Evolutionary conservation across 2,797 vertebrate genomes (phyloP).

Genomic region (Sphenodon punctatus): DNA sequence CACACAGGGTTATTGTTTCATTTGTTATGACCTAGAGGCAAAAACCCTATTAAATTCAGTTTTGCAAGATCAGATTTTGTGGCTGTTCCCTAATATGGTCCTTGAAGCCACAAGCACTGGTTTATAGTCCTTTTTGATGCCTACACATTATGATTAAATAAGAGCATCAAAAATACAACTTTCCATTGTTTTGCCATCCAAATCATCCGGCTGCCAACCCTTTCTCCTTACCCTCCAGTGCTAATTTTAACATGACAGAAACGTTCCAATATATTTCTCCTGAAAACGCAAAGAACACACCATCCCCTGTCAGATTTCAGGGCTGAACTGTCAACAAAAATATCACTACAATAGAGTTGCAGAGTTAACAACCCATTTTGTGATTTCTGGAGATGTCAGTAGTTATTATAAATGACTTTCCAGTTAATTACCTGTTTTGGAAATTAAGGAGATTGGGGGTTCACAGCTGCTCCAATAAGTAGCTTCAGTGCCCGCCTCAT

Average conservation of each 20-base stretch:
- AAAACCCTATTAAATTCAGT: not conserved
- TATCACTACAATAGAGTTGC: slow-evolving; percentile 45
- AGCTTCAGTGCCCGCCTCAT: slow-evolving; percentile 61
- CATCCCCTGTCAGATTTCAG: slow-evolving; percentile 38
- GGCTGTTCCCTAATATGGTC: not conserved
- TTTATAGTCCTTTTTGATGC: not conserved
- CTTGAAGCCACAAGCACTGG: not conserved
- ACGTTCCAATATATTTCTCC: slow-evolving; percentile 33
- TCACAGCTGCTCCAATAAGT: slow-evolving; percentile 73
- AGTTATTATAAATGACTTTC: slow-evolving; percentile 77
- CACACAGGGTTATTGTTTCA: too few relatives aligned
- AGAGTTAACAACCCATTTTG: slow-evolving; percentile 66
- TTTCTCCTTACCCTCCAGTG: not conserved
- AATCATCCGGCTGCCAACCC: not conserved
- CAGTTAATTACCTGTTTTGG: slow-evolving; percentile 77
- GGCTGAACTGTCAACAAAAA: slow-evolving; percentile 56
- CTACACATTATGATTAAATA: not conserved
- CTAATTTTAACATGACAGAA: slow-evolving; percentile 30
- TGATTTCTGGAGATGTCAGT: slow-evolving; percentile 67
- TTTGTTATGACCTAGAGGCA: too few relatives aligned
- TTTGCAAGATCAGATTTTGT: not conserved
- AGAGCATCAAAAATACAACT: not conserved
- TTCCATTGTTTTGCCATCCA: not conserved
- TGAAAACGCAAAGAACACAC: not conserved
- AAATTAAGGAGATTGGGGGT: slow-evolving; percentile 74